These are phyloP conservation scores for Argyrosomus regius DNA, from an alignment of 2,797 vertebrate species.

Conservation along the genomic window DNA sequence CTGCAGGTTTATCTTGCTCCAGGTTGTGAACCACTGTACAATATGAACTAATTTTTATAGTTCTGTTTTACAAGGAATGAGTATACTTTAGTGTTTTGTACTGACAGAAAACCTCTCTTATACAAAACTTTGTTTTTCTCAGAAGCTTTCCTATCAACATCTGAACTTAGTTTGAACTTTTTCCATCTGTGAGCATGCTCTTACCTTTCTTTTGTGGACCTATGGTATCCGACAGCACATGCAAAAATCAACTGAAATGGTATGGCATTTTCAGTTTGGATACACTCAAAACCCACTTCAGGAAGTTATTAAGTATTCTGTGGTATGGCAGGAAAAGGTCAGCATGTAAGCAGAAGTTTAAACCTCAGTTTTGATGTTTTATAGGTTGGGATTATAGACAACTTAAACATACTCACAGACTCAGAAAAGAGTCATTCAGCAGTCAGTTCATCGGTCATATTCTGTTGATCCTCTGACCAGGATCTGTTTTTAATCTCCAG, in stretches of 20 bases:
- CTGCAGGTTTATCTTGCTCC: neutral
- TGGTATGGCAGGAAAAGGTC: neutral
- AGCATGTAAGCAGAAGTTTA: neutral
- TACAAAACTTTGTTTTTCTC: neutral
- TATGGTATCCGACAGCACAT: neutral
- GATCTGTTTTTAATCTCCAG: slow-evolving; percentile 75
- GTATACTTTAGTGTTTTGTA: neutral
- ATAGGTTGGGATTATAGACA: neutral
- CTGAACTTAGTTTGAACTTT: neutral
- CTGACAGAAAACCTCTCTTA: neutral
- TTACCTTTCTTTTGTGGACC: neutral
- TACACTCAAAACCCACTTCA: neutral
- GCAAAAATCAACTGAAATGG: neutral
- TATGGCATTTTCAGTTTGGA: neutral
- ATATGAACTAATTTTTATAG: neutral
- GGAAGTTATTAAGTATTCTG: neutral
- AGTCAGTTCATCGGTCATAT: neutral
- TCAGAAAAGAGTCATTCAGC: neutral
- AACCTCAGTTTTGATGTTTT: slow-evolving; percentile 19
- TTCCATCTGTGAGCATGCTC: neutral
- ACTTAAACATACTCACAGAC: neutral
- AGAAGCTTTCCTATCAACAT: neutral
- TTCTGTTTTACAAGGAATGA: neutral
- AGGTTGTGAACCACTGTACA: neutral
- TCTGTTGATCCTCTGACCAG: slow-evolving; percentile 27